Conservation (phyloP, 1,140 invertebrate species). For the Meteorus sp. region DNA sequence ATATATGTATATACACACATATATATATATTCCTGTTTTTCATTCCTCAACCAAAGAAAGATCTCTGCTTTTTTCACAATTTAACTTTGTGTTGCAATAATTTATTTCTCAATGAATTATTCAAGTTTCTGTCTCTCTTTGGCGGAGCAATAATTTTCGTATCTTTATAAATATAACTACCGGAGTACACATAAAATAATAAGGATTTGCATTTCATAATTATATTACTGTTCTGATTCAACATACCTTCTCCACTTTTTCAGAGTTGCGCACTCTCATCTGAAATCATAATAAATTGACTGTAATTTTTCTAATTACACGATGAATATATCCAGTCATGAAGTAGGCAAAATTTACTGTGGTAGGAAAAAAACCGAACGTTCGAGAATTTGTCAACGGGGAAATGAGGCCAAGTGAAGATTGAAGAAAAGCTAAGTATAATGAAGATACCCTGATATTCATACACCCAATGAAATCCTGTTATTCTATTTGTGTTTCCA, state of each 20-base stretch:
- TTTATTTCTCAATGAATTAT: neutral
- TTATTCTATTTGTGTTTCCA: no score
- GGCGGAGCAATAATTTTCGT: conserved; percentile 39
- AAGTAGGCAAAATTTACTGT: no score
- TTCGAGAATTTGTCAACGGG: no score
- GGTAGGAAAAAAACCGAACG: no score
- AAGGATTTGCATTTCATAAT: conserved; percentile 39
- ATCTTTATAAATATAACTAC: conserved; percentile 29
- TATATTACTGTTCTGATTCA: conserved; percentile 40
- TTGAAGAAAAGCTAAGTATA: no score
- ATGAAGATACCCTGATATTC: no score
- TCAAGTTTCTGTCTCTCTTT: conserved; percentile 24
- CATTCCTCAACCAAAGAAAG: conserved; percentile 38
- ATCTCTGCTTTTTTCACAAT: conserved; percentile 13
- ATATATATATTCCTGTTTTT: no score
- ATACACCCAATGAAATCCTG: no score
- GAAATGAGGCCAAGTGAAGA: no score
- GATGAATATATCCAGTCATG: no score
- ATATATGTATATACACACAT: no score
- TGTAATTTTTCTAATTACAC: neutral
- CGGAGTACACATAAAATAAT: conserved; percentile 27
- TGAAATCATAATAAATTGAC: conserved; percentile 60
- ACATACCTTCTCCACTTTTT: conserved; percentile 97
- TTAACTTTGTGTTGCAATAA: conserved; percentile 1
- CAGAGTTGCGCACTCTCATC: conserved; percentile 94